A percentile compares a stretch with the other conserved stretches of the same genome.
Evolutionary conservation across 2,888 invertebrate genomes (phyloP).

Genomic region (Didymodactylos carnosus): DNA sequence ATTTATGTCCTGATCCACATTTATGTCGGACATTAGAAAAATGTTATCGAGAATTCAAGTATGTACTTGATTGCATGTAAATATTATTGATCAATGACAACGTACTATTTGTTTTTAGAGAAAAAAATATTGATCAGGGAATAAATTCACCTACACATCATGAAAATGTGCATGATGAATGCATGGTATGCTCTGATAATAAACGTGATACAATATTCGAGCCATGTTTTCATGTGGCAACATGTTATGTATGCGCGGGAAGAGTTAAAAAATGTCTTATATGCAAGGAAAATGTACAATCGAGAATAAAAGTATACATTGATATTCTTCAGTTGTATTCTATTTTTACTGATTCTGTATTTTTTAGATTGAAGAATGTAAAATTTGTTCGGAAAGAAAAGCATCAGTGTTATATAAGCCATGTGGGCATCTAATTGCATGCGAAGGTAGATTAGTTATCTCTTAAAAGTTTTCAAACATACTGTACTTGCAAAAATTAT

Average conservation of each 20-base stretch:
- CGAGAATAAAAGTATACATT: slow-evolving; percentile 60
- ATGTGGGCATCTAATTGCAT: slow-evolving; percentile 81
- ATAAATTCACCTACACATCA: background rate
- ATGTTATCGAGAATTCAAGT: too few species aligned
- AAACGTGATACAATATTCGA: slow-evolving; percentile 55
- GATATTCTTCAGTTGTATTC: too few species aligned
- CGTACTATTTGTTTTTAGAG: background rate
- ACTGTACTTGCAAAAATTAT: too few species aligned
- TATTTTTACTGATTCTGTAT: background rate
- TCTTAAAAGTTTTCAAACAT: too few species aligned
- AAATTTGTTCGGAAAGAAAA: slow-evolving; percentile 80
- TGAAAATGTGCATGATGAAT: slow-evolving; percentile 50
- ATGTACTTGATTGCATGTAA: too few species aligned
- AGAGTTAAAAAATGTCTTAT: slow-evolving; percentile 81
- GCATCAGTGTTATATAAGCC: slow-evolving; percentile 77
- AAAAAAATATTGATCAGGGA: background rate
- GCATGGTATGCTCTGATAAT: slow-evolving; percentile 76
- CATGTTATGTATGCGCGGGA: slow-evolving; percentile 66
- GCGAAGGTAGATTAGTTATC: slow-evolving; percentile 40
- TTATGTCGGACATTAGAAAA: slow-evolving; percentile 77
- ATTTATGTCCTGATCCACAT: slow-evolving; percentile 88
- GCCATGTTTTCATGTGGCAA: slow-evolving; percentile 53
- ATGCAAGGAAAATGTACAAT: slow-evolving; percentile 62
- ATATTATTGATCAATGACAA: slow-evolving; percentile 25
- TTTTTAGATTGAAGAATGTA: slow-evolving; percentile 53